These are phyloP conservation scores for Polyodon spathula DNA, from an alignment of 2,113 vertebrate genomes.

Conservation along the genomic window DNA sequence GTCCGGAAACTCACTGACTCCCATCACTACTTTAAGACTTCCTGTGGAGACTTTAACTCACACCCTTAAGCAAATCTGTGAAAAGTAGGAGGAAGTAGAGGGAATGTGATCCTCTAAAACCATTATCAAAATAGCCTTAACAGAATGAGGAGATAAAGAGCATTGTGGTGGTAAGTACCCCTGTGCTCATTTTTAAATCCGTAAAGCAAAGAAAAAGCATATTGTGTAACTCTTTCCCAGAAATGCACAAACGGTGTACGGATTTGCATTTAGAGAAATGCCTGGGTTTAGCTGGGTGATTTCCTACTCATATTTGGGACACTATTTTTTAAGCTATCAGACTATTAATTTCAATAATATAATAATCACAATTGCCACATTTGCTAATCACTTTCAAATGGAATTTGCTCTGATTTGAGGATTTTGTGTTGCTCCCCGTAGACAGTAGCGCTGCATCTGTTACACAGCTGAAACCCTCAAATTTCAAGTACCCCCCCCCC, in stretches of 20 bases:
- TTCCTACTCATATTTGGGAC: constrained; percentile 16
- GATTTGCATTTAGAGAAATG: constrained; percentile 16
- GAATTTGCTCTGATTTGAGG: constrained; percentile 53
- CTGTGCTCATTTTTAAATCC: constrained; percentile 30
- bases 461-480: constrained; percentile 2
- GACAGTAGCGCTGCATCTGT: constrained; percentile 40
- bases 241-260: constrained; percentile 23
- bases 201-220: not conserved
- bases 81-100: not conserved
- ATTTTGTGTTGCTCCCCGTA: constrained; percentile 39
- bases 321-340: constrained; percentile 21
- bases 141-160: constrained; percentile 55
- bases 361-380: constrained; percentile 64
- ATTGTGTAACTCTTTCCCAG: constrained; percentile 31
- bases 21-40: constrained; percentile 3
- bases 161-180: constrained; percentile 44
- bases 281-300: constrained; percentile 3
- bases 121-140: constrained; percentile 30
- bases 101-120: not conserved
- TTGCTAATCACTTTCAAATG: constrained; percentile 52
- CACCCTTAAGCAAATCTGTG: not conserved
- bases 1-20: not conserved
- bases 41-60: not conserved
- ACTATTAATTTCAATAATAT: constrained; percentile 58
- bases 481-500: not conserved